These are phyloP conservation scores for Dromiciops gliroides DNA, from an alignment of 2,113 vertebrate species.

Conservation along the genomic window DNA sequence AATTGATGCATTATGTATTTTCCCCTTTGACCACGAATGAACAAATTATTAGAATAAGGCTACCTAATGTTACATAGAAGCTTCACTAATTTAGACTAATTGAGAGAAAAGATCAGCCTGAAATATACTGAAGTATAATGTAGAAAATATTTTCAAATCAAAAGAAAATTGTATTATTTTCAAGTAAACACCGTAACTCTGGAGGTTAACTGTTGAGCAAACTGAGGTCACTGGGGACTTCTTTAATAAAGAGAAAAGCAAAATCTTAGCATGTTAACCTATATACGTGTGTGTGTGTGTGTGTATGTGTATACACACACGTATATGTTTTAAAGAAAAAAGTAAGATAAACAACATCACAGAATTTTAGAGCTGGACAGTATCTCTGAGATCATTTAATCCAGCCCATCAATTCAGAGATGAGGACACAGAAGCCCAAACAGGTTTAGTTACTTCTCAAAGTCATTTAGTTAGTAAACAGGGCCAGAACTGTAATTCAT, in stretches of 20 bases:
- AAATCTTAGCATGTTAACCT: no score
- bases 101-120: not conserved
- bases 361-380: no score
- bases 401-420: no score
- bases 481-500: not conserved
- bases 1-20: not conserved
- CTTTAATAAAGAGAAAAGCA: not conserved
- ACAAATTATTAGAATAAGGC: not conserved
- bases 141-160: not conserved
- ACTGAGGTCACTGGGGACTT: not conserved
- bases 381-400: no score
- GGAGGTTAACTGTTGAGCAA: not conserved
- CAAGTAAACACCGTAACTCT: not conserved
- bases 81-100: not conserved
- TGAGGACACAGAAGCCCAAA: no score
- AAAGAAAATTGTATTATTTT: not conserved
- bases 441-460: no score
- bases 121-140: not conserved
- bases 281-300: no score
- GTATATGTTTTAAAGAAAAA: no score
- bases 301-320: no score
- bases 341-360: no score
- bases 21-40: not conserved
- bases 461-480: not conserved
- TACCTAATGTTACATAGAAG: not conserved